These are phyloP conservation scores for Opisthograptis luteolata DNA, from an alignment of 2,888 invertebrate species.

Conservation along the genomic window DNA sequence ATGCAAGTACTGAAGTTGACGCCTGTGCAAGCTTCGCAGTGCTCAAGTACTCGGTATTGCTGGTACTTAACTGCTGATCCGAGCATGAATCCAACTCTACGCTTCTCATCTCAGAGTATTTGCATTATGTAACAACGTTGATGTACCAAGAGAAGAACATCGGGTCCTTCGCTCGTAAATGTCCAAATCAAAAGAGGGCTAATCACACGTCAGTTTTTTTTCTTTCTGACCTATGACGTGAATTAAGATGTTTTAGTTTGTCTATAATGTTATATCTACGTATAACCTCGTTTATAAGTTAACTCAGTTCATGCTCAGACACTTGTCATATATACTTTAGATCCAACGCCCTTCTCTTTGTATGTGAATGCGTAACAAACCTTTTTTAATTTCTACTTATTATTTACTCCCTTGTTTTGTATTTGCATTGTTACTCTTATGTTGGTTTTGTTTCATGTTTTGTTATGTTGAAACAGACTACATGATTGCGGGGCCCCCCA, in stretches of 20 bases:
- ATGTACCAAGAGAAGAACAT: no score
- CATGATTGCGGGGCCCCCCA: conserved; percentile 92
- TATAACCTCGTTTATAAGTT: no score
- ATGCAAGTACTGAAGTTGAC: conserved; percentile 54
- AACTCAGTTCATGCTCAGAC: no score
- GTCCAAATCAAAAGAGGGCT: no score
- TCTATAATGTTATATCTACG: no score
- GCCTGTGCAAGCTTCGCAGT: conserved; percentile 72
- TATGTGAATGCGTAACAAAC: no score
- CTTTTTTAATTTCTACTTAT: conserved; percentile 41
- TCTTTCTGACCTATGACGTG: no score
- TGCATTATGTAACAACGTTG: conserved; percentile 62
- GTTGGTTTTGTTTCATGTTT: conserved; percentile 89
- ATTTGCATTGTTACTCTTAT: conserved; percentile 85
- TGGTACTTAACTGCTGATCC: conserved; percentile 63
- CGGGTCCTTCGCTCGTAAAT: no score
- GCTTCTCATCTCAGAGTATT: conserved; percentile 61
- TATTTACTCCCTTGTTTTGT: conserved; percentile 44
- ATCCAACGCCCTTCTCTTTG: no score
- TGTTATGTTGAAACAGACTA: conserved; percentile 86
- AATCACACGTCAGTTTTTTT: no score
- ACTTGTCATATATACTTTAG: no score
- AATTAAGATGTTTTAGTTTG: no score
- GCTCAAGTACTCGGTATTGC: conserved; percentile 68
- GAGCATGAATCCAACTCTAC: conserved; percentile 75